Base-by-base conservation (phyloP, 2,888 invertebrate genomes). In the Hydrotaea diabolus region DNA sequence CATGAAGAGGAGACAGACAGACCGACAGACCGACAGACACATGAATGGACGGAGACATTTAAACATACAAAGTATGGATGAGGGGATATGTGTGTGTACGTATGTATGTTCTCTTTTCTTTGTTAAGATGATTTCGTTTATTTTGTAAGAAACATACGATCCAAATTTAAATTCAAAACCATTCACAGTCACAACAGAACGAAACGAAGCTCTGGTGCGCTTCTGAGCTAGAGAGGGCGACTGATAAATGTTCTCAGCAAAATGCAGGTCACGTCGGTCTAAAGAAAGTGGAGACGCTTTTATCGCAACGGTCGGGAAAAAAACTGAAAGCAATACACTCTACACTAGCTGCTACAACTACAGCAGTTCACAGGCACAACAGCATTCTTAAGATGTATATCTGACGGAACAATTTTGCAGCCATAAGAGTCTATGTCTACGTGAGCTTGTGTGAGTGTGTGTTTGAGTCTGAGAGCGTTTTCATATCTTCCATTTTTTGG, bases 181-280 rank as follows among this genome's bases (percentile, higher is more conserved):
- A 85, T 80, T 77, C 79, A 57, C 82, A 79, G 62, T 80, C 81
- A 73, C 72, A 76, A 31, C 13, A 59, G 26, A 8, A 39, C 3
- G 1, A 9, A 39, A 59, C 13, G 13, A 31, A 62, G 31, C 13
- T 13, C n/a, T 23, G 15, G 26, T 59, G 26, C 3, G 49, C 49
- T 49, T 26, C 62, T 62, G 23, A n/a, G 31, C 31, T 3, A 36
- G 23, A 69, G 46, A 4, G 15, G 71, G 82, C 80, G 79, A 82
- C 85, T 85, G 82, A 85, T 85, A 85, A 85, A 85, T 82, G 79
- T 85, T 82, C 1, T 7, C 43, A 39, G 21, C 55, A 57, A 79
- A 73, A 87, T 87, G 82, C 86, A 77, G 83, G 85, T 87, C 86
- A 87, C 86, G 86, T 86, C 81, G 64, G 64, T 78, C 85, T 69